Conservation (phyloP, 2,888 invertebrate genomes). For the Hecatera dysodea region DNA sequence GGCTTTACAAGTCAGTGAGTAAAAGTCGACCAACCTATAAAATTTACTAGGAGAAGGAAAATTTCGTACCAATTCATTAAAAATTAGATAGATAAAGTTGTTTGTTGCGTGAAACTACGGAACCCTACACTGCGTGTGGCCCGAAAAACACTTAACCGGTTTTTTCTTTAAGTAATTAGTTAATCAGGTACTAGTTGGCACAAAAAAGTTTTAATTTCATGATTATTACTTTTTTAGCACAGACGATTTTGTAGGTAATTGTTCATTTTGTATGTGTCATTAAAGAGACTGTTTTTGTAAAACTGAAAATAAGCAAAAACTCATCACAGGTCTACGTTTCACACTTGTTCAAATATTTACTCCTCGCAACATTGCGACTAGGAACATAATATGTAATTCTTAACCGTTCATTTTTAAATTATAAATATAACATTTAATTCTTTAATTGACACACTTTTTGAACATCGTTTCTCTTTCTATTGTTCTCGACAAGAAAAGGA, state of each 20-base stretch:
- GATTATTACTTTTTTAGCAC: neutral
- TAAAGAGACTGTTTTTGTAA: neutral
- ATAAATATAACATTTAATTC: constrained; percentile 8
- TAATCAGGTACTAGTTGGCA: neutral
- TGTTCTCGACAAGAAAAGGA: constrained; percentile 23
- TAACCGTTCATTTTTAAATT: constrained; percentile 8
- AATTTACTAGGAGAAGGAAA: no score
- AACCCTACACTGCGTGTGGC: no score
- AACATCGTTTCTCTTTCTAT: constrained; percentile 29
- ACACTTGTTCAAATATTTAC: constrained; percentile 63
- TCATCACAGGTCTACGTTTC: constrained; percentile 28
- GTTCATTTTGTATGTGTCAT: no score
- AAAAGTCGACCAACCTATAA: no score
- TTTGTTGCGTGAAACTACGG: no score
- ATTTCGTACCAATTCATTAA: no score
- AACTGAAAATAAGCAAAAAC: constrained; percentile 41
- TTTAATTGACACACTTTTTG: constrained; percentile 29
- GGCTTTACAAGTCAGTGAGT: no score
- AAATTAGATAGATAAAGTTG: no score
- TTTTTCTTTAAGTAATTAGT: constrained; percentile 2
- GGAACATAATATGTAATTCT: constrained; percentile 14
- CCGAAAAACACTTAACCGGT: no score
- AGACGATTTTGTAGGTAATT: neutral
- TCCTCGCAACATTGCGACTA: constrained; percentile 15
- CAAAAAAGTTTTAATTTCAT: neutral